These are phyloP conservation scores for Epinephelus moara DNA, from an alignment of 2,113 vertebrate species.

Conservation along the genomic window DNA sequence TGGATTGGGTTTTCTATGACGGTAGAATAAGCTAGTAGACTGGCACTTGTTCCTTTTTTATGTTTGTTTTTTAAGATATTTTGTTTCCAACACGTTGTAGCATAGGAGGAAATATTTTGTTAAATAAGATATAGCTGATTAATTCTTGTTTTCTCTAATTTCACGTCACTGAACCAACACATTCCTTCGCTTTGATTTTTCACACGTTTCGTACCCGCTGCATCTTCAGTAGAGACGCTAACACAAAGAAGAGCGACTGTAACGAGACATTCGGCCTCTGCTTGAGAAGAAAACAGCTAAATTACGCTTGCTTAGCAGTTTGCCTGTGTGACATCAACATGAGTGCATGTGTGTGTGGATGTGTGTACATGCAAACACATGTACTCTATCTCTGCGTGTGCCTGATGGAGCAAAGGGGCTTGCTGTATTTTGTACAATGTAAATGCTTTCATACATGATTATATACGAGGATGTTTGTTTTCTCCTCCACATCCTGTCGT, in stretches of 20 bases:
- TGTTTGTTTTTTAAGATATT: slow-evolving; percentile 69
- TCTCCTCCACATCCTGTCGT: slow-evolving; percentile 44
- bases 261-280: slow-evolving; percentile 33
- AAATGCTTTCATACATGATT: slow-evolving; percentile 71
- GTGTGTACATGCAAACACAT: slow-evolving; percentile 16
- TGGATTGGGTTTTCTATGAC: slow-evolving; percentile 76
- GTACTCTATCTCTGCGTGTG: slow-evolving; percentile 30
- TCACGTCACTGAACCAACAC: slow-evolving; percentile 47
- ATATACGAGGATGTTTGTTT: slow-evolving; percentile 51
- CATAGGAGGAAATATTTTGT: slow-evolving; percentile 77
- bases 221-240: slow-evolving; percentile 63
- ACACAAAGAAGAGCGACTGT: slow-evolving; percentile 42
- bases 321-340: slow-evolving; percentile 23
- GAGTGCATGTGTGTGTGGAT: slow-evolving; percentile 45
- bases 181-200: slow-evolving; percentile 36
- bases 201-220: slow-evolving; percentile 46
- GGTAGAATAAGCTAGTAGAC: slow-evolving; percentile 81
- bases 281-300: slow-evolving; percentile 28
- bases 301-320: slow-evolving; percentile 36
- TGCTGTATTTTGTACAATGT: slow-evolving; percentile 73
- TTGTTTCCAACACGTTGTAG: slow-evolving; percentile 76
- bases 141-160: slow-evolving; percentile 63
- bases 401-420: slow-evolving; percentile 35
- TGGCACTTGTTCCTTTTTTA: slow-evolving; percentile 72
- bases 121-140: slow-evolving; percentile 61